Evolutionary conservation across 2,113 vertebrate species (phyloP), one percentile per base, ranked within the genome.

Genomic region (Sorex araneus): DNA sequence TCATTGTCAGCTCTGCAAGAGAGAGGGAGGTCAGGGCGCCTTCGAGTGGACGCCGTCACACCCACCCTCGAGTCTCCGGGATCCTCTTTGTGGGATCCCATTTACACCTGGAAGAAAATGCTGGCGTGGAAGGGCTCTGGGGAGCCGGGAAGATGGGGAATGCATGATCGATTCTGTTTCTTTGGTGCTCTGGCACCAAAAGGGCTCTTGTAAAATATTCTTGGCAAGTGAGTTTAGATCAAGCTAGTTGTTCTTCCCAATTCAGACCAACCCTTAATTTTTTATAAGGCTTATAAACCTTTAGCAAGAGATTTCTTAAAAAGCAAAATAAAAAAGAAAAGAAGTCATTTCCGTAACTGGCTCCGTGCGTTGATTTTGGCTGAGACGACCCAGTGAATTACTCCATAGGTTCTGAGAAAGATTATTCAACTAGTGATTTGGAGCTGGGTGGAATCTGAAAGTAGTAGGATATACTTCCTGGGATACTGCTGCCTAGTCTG

Each of bases 1-100:
- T 9, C 95, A 97, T 96, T 98, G 97, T 98, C 94, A 92, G 67
- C 12, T 81, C 54, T 34, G 64, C 89, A 74, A 6, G 30, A 79
- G 91, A 91, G 40, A 40, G 40, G 40, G 66, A 71, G 96, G 95
- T 95, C 93, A 70, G 77, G 78, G 93, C 18, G 84, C 80, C 92
- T 85, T 87, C 67, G 57, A n/a, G 82, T 96, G 85, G 77, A 89
- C 97, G 97, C 95, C 96, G 45, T 23, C 75, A 91, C 71, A 93
- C 84, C 87, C 83, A 93, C 25, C 0, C 80, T 76, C 91, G 66
- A 6, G 11, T 11, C 77, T 73, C 91, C 6, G 12, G 43, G 1
- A 6, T 0, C 1, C 82, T 79, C n/a, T 60, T 63, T 5, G 57
- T 2, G 47, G 36, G 45, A 84, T 91, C 82, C 94, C 77, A 74